A percentile compares a stretch with the other conserved stretches of the same genome.
These are phyloP conservation scores for Bufo gargarizans DNA, from an alignment of 2,113 vertebrate genomes.

Conservation along the genomic window DNA sequence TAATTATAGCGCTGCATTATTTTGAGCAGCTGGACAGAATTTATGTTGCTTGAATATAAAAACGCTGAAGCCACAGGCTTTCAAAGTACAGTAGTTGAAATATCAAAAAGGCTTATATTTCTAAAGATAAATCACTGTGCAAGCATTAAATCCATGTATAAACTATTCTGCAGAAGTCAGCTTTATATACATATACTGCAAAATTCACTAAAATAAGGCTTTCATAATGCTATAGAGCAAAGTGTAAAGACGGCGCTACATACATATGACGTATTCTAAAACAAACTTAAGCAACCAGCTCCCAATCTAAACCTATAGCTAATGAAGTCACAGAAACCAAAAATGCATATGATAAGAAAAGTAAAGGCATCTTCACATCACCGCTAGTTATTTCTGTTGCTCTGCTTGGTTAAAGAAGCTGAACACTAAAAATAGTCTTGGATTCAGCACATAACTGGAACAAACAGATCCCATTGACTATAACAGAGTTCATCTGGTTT, in stretches of 20 bases:
- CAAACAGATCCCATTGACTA: no score
- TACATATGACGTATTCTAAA: no score
- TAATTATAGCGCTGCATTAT: slow-evolving; percentile 30
- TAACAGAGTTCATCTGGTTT: no score
- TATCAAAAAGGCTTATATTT: slow-evolving; percentile 15
- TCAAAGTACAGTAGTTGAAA: slow-evolving; percentile 25
- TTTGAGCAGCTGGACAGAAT: slow-evolving; percentile 33
- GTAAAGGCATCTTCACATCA: no score
- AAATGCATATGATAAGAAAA: no score
- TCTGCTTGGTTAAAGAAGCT: no score
- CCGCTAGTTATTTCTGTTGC: no score
- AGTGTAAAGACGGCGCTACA: neutral
- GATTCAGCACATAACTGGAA: no score
- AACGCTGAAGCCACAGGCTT: slow-evolving; percentile 43
- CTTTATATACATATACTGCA: neutral
- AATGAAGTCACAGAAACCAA: no score
- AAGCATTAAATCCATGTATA: neutral
- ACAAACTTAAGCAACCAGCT: no score
- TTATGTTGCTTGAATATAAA: slow-evolving; percentile 38
- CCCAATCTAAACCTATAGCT: no score
- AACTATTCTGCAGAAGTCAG: neutral
- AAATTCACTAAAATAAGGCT: neutral
- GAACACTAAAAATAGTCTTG: no score
- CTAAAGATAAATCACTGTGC: neutral
- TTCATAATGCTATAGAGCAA: neutral